Conservation (phyloP, 2,113 vertebrate species). For the Neotragus moschatus region DNA sequence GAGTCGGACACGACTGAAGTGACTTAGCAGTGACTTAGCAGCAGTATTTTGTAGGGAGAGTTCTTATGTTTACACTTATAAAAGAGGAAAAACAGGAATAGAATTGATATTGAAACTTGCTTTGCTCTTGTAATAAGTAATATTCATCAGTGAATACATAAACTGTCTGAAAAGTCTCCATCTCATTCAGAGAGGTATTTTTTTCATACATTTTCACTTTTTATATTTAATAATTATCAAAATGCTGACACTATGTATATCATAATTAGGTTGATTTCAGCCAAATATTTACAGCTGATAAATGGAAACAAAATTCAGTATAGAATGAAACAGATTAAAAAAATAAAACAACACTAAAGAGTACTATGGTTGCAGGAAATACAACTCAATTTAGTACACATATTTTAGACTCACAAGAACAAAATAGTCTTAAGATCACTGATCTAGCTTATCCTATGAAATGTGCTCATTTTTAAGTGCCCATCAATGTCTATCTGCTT, state of each 20-base stretch:
- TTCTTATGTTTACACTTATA: background rate
- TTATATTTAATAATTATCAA: background rate
- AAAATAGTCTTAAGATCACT: background rate
- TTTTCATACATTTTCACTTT: background rate
- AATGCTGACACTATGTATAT: background rate
- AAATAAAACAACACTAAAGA: background rate
- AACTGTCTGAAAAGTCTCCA: background rate
- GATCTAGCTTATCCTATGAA: background rate
- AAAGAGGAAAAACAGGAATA: background rate
- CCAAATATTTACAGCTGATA: background rate
- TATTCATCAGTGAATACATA: background rate
- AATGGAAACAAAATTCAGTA: background rate
- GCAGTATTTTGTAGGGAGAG: background rate
- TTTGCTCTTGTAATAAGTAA: background rate
- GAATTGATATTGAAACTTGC: background rate
- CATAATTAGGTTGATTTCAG: background rate
- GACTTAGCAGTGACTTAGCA: too few relatives aligned
- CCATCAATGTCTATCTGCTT: slow-evolving; percentile 6
- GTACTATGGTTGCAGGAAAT: background rate
- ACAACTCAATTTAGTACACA: background rate
- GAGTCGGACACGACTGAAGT: too few relatives aligned
- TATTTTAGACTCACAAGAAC: background rate
- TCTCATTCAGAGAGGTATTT: background rate
- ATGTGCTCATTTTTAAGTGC: background rate
- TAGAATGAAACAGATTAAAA: background rate